phyloP scores from a whole-genome alignment of 2,888 invertebrate genomes.

The Drosophila multiciliata region DNA sequence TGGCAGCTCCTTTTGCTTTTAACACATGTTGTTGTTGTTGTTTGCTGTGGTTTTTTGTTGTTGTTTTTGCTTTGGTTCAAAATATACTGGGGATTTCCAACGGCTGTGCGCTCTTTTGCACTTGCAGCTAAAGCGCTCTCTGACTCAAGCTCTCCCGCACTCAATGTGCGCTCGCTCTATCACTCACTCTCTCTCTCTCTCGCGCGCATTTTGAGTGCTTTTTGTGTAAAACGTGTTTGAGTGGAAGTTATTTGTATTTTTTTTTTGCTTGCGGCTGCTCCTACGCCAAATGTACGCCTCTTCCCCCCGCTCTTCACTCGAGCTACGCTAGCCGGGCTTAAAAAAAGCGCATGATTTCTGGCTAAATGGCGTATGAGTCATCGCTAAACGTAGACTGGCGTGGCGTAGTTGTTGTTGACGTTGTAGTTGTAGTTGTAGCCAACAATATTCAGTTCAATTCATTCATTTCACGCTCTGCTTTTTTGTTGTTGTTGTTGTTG shows the following conservation, averaged over 20 bases:
- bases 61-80: constrained; percentile 30
- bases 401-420: constrained; percentile 27
- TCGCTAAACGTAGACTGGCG: constrained; percentile 38
- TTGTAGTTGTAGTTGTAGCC: constrained; percentile 60
- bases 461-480: constrained; percentile 61
- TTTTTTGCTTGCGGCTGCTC: constrained; percentile 17
- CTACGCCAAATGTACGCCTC: constrained; percentile 7
- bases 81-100: constrained; percentile 72
- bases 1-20: constrained; percentile 41
- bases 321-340: constrained; percentile 48
- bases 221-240: constrained; percentile 43
- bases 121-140: constrained; percentile 1
- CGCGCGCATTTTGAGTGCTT: constrained; percentile 36
- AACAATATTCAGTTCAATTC: constrained; percentile 47
- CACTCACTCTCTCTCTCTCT: constrained; percentile 7
- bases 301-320: neutral
- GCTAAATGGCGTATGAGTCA: constrained; percentile 73
- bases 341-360: constrained; percentile 69
- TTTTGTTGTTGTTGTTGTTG: neutral
- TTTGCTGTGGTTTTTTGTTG: constrained; percentile 16
- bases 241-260: constrained; percentile 10
- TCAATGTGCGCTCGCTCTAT: constrained; percentile 7
- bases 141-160: constrained; percentile 8
- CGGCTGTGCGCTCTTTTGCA: constrained; percentile 19
- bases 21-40: constrained; percentile 21